Conservation (phyloP, 1,140 invertebrate species). For the Lordiphosa collinella region DNA sequence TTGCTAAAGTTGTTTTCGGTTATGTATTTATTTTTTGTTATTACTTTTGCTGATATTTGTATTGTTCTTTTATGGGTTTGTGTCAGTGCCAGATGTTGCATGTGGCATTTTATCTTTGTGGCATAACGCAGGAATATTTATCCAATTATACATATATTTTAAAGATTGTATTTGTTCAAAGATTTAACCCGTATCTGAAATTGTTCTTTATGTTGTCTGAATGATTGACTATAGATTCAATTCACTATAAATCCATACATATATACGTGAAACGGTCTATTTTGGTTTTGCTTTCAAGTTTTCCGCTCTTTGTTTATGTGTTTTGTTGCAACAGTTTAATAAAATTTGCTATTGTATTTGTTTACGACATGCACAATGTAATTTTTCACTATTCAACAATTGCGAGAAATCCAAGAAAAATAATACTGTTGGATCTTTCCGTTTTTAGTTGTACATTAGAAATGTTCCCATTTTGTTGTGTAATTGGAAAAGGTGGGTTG, state of each 20-base stretch:
- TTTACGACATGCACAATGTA: background rate
- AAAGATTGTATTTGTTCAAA: conserved; percentile 26
- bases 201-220: conserved; percentile 47
- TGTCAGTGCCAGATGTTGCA: conserved; percentile 10
- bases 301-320: background rate
- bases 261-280: conserved; percentile 2
- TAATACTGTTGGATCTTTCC: conserved; percentile 1
- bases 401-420: conserved; percentile 5
- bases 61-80: conserved; percentile 7
- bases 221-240: conserved; percentile 35
- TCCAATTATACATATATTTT: background rate
- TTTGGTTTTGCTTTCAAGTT: background rate
- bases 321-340: background rate
- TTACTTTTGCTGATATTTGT: background rate
- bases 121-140: too few relatives aligned
- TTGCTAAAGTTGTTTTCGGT: conserved; percentile 1
- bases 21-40: conserved; percentile 24
- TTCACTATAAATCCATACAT: background rate
- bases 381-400: background rate
- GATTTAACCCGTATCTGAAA: conserved; percentile 68
- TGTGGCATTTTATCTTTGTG: too few relatives aligned
- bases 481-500: conserved; percentile 64
- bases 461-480: conserved; percentile 59
- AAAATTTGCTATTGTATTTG: conserved; percentile 3
- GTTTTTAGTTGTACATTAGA: conserved; percentile 41